These are phyloP conservation scores for Steinernema carpocapsae DNA, from an alignment of 2,888 invertebrate genomes.

Conservation along the genomic window DNA sequence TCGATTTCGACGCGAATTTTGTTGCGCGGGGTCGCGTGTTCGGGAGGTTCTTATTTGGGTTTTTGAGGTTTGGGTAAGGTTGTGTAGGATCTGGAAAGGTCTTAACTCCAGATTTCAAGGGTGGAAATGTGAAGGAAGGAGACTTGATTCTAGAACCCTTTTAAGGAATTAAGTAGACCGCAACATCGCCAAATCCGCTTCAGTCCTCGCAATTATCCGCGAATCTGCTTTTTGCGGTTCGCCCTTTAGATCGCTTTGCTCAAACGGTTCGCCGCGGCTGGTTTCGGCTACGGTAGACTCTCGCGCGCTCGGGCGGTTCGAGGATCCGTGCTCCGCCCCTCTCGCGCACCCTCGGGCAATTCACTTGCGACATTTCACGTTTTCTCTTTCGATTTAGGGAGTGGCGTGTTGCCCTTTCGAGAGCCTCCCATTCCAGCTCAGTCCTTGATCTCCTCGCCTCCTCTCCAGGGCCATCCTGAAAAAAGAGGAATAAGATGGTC, in stretches of 20 bases:
- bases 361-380: slow-evolving; percentile 33
- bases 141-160: neutral
- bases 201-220: neutral
- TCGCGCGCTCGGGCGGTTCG: neutral
- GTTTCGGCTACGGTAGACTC: slow-evolving; percentile 23
- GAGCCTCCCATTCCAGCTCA: neutral
- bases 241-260: slow-evolving; percentile 2
- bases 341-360: slow-evolving; percentile 4
- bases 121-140: neutral
- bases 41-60: neutral
- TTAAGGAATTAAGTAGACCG: neutral
- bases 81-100: neutral
- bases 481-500: neutral
- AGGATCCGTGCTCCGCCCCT: neutral
- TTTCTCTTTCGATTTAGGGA: slow-evolving; percentile 28
- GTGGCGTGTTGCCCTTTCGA: neutral
- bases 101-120: neutral
- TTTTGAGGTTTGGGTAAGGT: neutral
- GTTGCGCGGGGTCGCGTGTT: neutral
- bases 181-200: neutral
- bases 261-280: slow-evolving; percentile 1
- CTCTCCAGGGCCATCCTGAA: neutral
- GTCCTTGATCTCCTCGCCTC: neutral
- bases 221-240: neutral
- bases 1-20: slow-evolving; percentile 17